phyloP scores from a whole-genome alignment of 2,113 vertebrate genomes.

The Accipiter virgatus region DNA sequence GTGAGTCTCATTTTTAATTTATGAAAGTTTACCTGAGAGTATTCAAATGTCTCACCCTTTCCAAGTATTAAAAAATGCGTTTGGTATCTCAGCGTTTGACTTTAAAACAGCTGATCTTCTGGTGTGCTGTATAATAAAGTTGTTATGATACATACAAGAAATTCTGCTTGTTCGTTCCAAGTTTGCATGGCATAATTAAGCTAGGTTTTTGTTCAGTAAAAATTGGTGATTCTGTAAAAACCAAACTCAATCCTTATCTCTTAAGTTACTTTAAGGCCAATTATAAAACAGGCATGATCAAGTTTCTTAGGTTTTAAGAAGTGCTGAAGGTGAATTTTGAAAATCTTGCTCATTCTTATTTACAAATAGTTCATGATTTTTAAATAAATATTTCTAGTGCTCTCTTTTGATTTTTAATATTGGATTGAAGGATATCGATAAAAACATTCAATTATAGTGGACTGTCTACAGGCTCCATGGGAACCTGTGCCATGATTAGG shows the following conservation, averaged over 20 bases:
- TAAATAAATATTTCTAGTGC: background rate
- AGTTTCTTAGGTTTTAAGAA: background rate
- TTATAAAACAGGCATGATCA: background rate
- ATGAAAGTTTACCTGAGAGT: background rate
- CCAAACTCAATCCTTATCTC: background rate
- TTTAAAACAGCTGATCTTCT: constrained; percentile 6
- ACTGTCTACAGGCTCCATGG: background rate
- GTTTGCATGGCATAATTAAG: background rate
- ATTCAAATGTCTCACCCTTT: background rate
- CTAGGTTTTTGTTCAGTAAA: background rate
- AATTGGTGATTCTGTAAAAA: background rate
- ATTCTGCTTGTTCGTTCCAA: background rate
- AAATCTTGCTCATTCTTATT: background rate
- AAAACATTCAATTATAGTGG: background rate
- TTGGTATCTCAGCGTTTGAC: background rate
- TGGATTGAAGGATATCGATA: background rate
- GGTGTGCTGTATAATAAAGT: background rate
- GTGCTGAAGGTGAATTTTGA: background rate
- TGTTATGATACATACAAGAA: constrained; percentile 13
- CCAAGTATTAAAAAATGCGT: background rate
- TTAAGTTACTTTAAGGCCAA: background rate
- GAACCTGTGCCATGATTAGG: rapidly evolving
- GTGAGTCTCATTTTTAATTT: constrained; percentile 32
- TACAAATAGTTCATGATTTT: background rate
- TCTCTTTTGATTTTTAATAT: background rate